Evolutionary conservation across 2,888 invertebrate species (phyloP).

Genomic region (Tuta absoluta): DNA sequence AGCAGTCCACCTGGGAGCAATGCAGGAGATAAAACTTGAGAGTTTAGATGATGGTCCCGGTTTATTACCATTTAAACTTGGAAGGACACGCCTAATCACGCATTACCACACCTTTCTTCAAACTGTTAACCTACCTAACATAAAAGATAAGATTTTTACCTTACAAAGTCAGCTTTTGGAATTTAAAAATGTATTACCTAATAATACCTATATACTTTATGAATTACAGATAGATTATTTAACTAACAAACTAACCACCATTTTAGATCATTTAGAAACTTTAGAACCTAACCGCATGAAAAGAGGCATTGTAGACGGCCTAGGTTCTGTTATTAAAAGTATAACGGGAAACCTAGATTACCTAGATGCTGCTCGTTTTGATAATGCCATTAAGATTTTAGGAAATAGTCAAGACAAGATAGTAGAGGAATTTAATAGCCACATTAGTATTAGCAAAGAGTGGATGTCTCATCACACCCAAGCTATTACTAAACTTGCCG

Average conservation of each 20-base stretch:
- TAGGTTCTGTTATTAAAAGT: conserved; percentile 1
- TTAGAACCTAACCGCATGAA: neutral
- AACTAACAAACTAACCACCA: neutral
- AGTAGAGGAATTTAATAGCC: neutral
- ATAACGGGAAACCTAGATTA: neutral
- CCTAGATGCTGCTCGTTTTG: neutral
- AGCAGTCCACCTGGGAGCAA: no score
- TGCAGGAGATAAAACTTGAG: conserved; percentile 10
- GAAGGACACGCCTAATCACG: neutral
- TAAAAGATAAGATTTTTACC: conserved; percentile 3
- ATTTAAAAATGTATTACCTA: neutral
- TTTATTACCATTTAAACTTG: neutral
- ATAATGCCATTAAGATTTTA: neutral
- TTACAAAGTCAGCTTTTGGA: neutral
- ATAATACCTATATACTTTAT: neutral
- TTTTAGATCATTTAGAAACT: neutral
- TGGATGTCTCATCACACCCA: neutral
- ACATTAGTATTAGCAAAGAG: neutral
- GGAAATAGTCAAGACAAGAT: neutral
- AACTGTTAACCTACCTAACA: no score
- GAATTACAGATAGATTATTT: neutral
- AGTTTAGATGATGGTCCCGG: neutral
- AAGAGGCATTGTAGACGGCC: neutral
- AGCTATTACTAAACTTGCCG: neutral
- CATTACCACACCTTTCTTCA: conserved; percentile 1